These are phyloP conservation scores for Pygoscelis adeliae DNA, from an alignment of 2,113 vertebrate genomes.

Conservation along the genomic window DNA sequence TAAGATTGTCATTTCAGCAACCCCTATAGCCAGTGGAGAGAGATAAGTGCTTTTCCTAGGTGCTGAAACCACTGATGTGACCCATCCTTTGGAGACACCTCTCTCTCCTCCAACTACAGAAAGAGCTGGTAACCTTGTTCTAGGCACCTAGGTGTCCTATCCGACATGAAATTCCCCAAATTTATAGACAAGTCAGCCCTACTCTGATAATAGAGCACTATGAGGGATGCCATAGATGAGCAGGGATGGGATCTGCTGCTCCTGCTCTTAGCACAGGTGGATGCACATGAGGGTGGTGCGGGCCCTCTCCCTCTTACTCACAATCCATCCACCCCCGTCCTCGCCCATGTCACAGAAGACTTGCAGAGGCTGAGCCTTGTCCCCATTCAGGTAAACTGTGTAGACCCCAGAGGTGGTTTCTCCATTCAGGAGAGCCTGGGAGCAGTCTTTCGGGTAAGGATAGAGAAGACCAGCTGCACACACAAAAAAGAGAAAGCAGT, in stretches of 20 bases:
- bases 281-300: rapidly evolving
- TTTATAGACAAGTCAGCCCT: not conserved
- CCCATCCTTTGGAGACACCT: not conserved
- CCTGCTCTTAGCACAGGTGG: not conserved
- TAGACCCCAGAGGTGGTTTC: constrained; percentile 87
- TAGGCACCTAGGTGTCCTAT: not conserved
- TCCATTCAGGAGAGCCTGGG: constrained; percentile 92
- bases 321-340: constrained; percentile 96
- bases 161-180: rapidly evolving
- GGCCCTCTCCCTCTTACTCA: constrained; percentile 72
- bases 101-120: not conserved
- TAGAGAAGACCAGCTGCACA: constrained; percentile 88
- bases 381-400: constrained; percentile 88
- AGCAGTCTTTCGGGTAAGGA: constrained; percentile 90
- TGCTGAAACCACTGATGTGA: not conserved
- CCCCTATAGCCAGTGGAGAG: not conserved
- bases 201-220: not conserved
- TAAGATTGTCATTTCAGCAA: not conserved
- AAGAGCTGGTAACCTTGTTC: not conserved
- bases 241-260: not conserved
- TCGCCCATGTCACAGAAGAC: constrained; percentile 95
- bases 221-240: too few species aligned
- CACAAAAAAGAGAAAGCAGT: not conserved
- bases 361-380: constrained; percentile 85
- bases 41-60: not conserved